Evolutionary conservation across 2,888 invertebrate species (phyloP), one percentile per base, ranked within the genome.

Genomic region (Drosophila pseudotakahashii): DNA sequence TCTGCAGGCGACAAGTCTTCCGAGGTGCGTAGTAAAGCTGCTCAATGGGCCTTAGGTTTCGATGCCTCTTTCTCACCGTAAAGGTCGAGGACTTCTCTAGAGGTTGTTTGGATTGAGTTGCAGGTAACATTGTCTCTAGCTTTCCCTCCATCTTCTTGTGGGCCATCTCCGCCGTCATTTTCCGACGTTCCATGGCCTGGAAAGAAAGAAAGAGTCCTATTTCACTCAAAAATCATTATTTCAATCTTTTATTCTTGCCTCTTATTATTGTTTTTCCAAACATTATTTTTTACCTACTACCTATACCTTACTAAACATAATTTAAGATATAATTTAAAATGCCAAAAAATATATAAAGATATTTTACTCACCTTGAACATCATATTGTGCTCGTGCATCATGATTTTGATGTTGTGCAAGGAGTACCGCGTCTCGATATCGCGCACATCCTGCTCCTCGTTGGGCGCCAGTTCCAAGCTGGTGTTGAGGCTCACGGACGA

Each of bases 11-110:
- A 7, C 64, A 58, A 1, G 81, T 81, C 11, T 50, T 62, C 0
- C 77, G 62, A 2, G 81, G 88, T 6, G 51, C 6, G 47, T 81
- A 82, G 23, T 44, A 85, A 10, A 88, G 45, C 2, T 64, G 44
- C 2, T 64, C 19, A 5, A 47, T 6, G 6, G 48, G 14, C 9
- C 30, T 14, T 3, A 62, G n/a, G 0, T 7, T 7, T 13, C 9
- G 7, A 9, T 13, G 11, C n/a, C 13, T 32, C 3, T 30, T 34
- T 7, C n/a, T 23, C 14, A 5, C 2, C 26, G 45, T 26, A n/a
- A 26, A 26, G 1, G 7, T 10, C 0, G 16, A 16, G 2, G 3
- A 1, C 7, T 16, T 16, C 11, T 7, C 19, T 13, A 10, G 19
- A 11, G 16, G 16, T 7, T 13, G 10, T 4, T 9, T 3, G 6